Evolutionary conservation across 92 coral and sea anemone genomes (phyloP), one percentile per base, ranked within the genome.

Genomic region (Nematostella vectensis): DNA sequence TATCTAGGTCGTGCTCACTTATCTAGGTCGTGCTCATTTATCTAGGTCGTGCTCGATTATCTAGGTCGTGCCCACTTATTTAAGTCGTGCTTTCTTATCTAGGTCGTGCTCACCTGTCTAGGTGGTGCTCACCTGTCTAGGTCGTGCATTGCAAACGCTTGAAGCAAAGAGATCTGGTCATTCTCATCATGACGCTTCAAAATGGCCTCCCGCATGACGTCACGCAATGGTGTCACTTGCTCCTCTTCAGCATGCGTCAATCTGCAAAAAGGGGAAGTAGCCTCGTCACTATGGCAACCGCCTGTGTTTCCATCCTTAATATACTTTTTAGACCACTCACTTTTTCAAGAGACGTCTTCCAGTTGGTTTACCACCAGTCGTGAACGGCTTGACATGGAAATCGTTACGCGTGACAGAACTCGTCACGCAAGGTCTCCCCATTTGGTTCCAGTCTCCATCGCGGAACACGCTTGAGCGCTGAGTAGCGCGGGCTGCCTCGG

Each of bases 381-480:
- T 44, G 36, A 69, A 79, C 11, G 89, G 85, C 39, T 68, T 59
- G n/a, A 64, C 52, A 57, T 73, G 86, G 74, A 83, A 83, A 31
- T 88, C 83, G 29, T 65, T 8, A 31, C 86, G 73, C 6, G 87
- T 88, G 59, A 83, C 94, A 2, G 96, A 88, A 54, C 68, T 59
- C 13, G 50, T 54, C 21, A 61, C 49, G 28, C 54, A 25, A 3
- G 29, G 54, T 11, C 68, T 74, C 33, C 63, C 70, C 4, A 68
- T 57, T 15, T 68, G 80, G 62, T 88, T 88, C 96, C 96, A 88
- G 75, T 88, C 96, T 2, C 96, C 96, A 16, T 71, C 40, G 18
- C 93, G 74, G 57, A 88, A 88, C 45, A 83, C 93, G 31, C 82
- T 74, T 37, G 96, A 78, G 33, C 70, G 65, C 62, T 73, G 64